phyloP scores from a whole-genome alignment of 1,140 invertebrate genomes.

The Nixonia krombeini region DNA sequence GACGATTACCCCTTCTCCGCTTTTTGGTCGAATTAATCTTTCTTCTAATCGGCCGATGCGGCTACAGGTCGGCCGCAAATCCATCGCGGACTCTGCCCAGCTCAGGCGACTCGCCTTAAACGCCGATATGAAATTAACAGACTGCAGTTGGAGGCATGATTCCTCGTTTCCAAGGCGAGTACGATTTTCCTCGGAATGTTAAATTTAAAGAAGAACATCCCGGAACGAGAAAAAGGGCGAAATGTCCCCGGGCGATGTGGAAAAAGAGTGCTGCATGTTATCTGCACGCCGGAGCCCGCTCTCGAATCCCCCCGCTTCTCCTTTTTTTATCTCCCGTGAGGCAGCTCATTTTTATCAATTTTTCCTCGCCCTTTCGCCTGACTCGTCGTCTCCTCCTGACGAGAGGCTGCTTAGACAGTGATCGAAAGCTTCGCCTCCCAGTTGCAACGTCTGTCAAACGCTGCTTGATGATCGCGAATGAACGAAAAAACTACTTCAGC shows the following conservation, averaged over 20 bases:
- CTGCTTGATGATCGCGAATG: conserved; percentile 19
- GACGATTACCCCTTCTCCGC: too few species aligned
- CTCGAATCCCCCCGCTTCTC: conserved; percentile 6
- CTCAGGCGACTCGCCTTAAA: too few species aligned
- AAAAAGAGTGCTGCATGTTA: conserved; percentile 40
- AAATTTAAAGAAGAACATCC: conserved; percentile 17
- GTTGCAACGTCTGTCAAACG: conserved; percentile 47
- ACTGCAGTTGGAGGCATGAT: too few species aligned
- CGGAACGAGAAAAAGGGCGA: not conserved
- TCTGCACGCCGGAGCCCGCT: conserved; percentile 24
- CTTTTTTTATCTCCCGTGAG: conserved; percentile 41
- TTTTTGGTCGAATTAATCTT: too few species aligned
- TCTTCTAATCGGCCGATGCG: too few species aligned
- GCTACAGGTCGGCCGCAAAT: too few species aligned
- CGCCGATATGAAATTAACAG: too few species aligned
- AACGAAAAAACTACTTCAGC: not conserved
- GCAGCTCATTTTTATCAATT: conserved; percentile 61
- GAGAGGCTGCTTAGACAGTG: conserved; percentile 59
- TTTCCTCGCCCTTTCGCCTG: conserved; percentile 38
- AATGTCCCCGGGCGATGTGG: conserved; percentile 1
- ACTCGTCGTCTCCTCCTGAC: conserved; percentile 40
- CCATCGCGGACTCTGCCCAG: too few species aligned
- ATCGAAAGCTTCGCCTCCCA: conserved; percentile 54
- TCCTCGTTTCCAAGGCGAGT: too few species aligned
- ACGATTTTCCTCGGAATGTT: not conserved